These are phyloP conservation scores for Microcebus ravelobensis DNA, from an alignment of 2,113 vertebrate species.

Conservation along the genomic window DNA sequence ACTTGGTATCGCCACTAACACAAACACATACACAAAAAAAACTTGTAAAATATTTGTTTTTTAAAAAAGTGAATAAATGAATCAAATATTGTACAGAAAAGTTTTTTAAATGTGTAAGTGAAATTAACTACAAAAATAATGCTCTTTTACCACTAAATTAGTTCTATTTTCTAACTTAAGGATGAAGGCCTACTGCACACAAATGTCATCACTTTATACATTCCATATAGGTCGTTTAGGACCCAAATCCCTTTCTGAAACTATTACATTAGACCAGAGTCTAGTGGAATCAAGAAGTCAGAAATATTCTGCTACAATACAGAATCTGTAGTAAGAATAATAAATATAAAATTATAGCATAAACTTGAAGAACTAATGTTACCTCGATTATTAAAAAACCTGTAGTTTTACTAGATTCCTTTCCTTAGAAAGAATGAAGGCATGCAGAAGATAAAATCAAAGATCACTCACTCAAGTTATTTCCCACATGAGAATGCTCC, in stretches of 20 bases:
- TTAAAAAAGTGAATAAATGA: not conserved
- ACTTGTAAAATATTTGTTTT: not conserved
- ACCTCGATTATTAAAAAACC: not conserved
- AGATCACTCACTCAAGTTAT: not conserved
- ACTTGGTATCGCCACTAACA: not conserved
- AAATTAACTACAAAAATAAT: not conserved
- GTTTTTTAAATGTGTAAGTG: not conserved
- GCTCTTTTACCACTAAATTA: slow-evolving; percentile 2
- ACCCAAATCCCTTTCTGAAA: not conserved
- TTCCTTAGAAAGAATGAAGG: not conserved
- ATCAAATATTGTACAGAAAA: not conserved
- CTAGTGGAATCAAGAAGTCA: not conserved
- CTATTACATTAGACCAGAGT: not conserved
- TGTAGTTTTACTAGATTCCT: not conserved
- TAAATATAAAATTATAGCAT: not conserved
- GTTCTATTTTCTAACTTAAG: slow-evolving; percentile 21
- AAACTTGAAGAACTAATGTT: not conserved
- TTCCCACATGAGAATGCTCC: not conserved
- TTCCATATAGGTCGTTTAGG: not conserved
- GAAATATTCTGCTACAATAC: not conserved
- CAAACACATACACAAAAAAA: not conserved
- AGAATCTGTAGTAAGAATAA: not conserved
- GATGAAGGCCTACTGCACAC: not conserved
- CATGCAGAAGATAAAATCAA: not conserved
- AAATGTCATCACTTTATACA: not conserved